These are phyloP conservation scores for Microplitis manilae DNA, from an alignment of 2,888 invertebrate species.

Conservation along the genomic window DNA sequence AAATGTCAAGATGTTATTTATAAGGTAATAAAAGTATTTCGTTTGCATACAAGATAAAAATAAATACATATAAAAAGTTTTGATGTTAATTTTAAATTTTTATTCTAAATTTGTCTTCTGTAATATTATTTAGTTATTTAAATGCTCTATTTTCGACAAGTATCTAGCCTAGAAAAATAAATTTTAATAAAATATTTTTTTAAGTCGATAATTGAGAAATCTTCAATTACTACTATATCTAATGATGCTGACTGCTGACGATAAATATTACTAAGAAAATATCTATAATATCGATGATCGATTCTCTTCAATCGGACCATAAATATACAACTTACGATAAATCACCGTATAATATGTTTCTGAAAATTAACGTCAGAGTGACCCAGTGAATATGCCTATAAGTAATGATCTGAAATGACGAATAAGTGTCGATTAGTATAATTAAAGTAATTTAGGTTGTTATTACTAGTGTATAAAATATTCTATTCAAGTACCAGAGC, in stretches of 20 bases:
- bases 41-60: not conserved
- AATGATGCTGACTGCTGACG: constrained; percentile 11
- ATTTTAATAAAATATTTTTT: not conserved
- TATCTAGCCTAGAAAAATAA: too few relatives aligned
- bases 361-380: constrained; percentile 63
- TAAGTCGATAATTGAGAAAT: constrained; percentile 33
- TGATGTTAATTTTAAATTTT: constrained; percentile 5
- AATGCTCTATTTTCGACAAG: too few relatives aligned
- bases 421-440: not conserved
- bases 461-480: not conserved
- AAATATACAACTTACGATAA: constrained; percentile 10
- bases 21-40: not conserved
- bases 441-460: not conserved
- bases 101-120: not conserved
- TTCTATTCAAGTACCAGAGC: not conserved
- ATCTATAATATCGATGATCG: constrained; percentile 32
- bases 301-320: not conserved
- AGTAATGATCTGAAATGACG: not conserved
- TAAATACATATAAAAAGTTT: constrained; percentile 3
- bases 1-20: not conserved
- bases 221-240: not conserved
- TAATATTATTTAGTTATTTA: too few relatives aligned
- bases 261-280: not conserved
- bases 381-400: constrained; percentile 45
- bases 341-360: constrained; percentile 55